Conservation (phyloP, 2,888 invertebrate species). For the Lithophane socia region DNA sequence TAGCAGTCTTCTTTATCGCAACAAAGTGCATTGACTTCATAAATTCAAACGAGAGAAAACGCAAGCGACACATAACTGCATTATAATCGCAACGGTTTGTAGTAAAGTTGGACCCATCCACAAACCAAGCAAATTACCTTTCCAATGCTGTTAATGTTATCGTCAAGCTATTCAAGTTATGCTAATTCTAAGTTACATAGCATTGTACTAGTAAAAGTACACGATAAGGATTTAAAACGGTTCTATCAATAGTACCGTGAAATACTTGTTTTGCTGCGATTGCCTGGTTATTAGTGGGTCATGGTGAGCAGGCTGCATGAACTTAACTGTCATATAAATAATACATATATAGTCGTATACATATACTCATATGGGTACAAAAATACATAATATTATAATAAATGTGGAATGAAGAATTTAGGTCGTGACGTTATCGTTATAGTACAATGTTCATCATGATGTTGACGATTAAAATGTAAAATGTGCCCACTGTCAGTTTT, state of each 20-base stretch:
- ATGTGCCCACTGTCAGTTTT: constrained; percentile 51
- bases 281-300: constrained; percentile 70
- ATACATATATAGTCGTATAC: constrained; percentile 2
- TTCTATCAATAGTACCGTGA: constrained; percentile 60
- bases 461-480: constrained; percentile 48
- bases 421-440: constrained; percentile 57
- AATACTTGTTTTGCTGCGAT: constrained; percentile 66
- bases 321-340: constrained; percentile 51
- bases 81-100: constrained; percentile 29
- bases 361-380: constrained; percentile 36
- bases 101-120: constrained; percentile 30
- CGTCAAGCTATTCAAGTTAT: constrained; percentile 65
- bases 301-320: constrained; percentile 68
- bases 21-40: constrained; percentile 51
- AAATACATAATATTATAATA: constrained; percentile 52
- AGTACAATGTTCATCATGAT: constrained; percentile 52
- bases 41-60: constrained; percentile 47
- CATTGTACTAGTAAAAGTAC: constrained; percentile 57
- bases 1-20: constrained; percentile 16
- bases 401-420: constrained; percentile 51
- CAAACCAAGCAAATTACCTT: constrained; percentile 53
- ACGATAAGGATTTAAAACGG: constrained; percentile 64
- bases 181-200: constrained; percentile 59
- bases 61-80: constrained; percentile 40
- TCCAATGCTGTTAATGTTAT: constrained; percentile 51